Conservation (phyloP, 2,888 invertebrate genomes). For the Ectobius pallidus region DNA sequence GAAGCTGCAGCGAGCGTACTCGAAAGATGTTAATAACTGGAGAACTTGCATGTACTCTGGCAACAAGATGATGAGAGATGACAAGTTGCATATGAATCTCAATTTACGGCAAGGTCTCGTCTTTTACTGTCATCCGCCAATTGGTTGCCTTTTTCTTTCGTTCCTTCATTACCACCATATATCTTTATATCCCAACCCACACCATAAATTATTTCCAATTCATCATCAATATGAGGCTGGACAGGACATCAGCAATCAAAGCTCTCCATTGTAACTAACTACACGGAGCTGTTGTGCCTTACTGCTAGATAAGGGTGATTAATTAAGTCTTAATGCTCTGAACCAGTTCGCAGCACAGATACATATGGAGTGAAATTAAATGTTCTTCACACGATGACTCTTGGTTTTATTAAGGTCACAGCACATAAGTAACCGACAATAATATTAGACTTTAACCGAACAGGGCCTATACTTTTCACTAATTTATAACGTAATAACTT, state of each 20-base stretch:
- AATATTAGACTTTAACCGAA: too few species aligned
- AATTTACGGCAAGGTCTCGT: conserved; percentile 33
- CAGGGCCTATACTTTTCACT: too few species aligned
- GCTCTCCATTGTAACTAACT: neutral
- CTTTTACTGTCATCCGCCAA: conserved; percentile 29
- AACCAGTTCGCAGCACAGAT: too few species aligned
- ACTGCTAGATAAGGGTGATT: neutral
- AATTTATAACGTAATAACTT: too few species aligned
- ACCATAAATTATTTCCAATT: conserved; percentile 23
- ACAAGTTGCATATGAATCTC: conserved; percentile 33
- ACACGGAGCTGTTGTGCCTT: too few species aligned
- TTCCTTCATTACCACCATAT: neutral
- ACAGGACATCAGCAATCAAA: neutral
- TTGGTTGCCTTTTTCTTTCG: neutral
- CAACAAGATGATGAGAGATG: conserved; percentile 31
- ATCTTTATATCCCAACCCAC: conserved; percentile 2
- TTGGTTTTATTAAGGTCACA: too few species aligned
- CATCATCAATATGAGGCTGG: conserved; percentile 12
- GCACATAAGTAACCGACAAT: too few species aligned
- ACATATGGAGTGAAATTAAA: too few species aligned
- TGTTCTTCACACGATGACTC: too few species aligned
- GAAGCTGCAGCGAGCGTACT: conserved; percentile 3
- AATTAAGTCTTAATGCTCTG: too few species aligned
- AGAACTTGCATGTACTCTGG: conserved; percentile 12
- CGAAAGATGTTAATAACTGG: conserved; percentile 25